These are phyloP conservation scores for Dicentrarchus labrax DNA, from an alignment of 2,113 vertebrate species.

Conservation along the genomic window DNA sequence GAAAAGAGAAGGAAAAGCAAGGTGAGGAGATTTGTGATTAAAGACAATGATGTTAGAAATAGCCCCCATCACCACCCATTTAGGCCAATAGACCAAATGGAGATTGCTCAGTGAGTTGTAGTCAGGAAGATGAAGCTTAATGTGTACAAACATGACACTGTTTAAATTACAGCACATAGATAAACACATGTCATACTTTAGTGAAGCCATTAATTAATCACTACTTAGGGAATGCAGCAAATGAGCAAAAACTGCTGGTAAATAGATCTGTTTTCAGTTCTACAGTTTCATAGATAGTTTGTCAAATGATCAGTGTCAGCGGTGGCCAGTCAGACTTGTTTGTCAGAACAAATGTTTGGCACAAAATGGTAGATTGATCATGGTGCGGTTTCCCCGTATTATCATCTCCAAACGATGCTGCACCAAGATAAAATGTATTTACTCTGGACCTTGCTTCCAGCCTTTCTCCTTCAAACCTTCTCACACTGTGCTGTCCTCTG, in stretches of 20 bases:
- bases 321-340: not conserved
- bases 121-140: too few species aligned
- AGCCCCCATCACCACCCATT: too few species aligned
- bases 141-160: not conserved
- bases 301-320: not conserved
- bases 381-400: not conserved
- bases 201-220: not conserved
- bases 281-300: not conserved
- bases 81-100: too few species aligned
- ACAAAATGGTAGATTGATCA: too few species aligned
- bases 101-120: too few species aligned
- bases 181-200: not conserved
- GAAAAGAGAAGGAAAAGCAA: too few species aligned
- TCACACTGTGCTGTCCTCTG: slow-evolving; percentile 39
- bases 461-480: slow-evolving; percentile 2
- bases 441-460: not conserved
- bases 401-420: not conserved
- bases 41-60: too few species aligned
- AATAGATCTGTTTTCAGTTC: not conserved
- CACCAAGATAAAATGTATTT: not conserved
- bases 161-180: not conserved
- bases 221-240: too few species aligned
- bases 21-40: too few species aligned
- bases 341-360: not conserved
- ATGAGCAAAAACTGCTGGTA: not conserved